Evolutionary conservation across 1,140 invertebrate species (phyloP).

Genomic region (Neodiprion virginianus): DNA sequence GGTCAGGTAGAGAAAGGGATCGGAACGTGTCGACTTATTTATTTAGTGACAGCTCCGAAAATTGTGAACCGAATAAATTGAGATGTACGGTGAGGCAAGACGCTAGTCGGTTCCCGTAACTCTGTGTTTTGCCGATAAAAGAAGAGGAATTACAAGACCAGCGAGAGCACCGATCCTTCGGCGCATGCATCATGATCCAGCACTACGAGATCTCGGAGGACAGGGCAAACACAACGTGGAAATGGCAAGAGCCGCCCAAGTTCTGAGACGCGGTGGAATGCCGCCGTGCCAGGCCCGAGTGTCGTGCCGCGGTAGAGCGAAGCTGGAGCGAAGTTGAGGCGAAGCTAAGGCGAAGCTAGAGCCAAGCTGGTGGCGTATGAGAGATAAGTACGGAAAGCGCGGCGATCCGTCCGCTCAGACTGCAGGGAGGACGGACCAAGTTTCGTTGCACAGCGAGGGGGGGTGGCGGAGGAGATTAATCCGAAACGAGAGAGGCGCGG

Average conservation of each 20-base stretch:
- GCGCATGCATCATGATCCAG: not conserved
- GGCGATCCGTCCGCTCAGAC: slow-evolving; percentile 30
- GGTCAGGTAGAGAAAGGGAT: not conserved
- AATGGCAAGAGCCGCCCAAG: slow-evolving; percentile 1
- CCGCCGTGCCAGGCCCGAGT: slow-evolving; percentile 26
- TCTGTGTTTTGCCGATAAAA: slow-evolving; percentile 3
- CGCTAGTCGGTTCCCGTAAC: not conserved
- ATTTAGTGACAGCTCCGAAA: slow-evolving; percentile 5
- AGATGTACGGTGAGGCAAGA: not conserved
- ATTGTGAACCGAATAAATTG: slow-evolving; percentile 1
- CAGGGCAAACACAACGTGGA: not conserved
- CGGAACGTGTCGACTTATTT: not conserved
- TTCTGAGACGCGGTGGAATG: slow-evolving; percentile 30
- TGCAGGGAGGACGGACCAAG: not conserved
- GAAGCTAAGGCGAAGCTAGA: slow-evolving; percentile 11
- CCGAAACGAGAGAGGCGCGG: slow-evolving; percentile 25
- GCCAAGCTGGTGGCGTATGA: slow-evolving; percentile 30
- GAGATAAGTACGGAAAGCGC: slow-evolving; percentile 29
- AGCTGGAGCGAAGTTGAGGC: slow-evolving; percentile 3
- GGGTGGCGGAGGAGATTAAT: slow-evolving; percentile 32
- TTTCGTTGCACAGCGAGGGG: not conserved
- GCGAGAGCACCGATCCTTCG: not conserved
- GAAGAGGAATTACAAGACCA: not conserved
- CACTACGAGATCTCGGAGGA: not conserved
- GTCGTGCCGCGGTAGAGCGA: slow-evolving; percentile 18